A percentile compares a stretch with the other conserved stretches of the same genome.
These are phyloP conservation scores for Diarsia dahlii DNA, from an alignment of 2,888 invertebrate genomes.

Conservation along the genomic window DNA sequence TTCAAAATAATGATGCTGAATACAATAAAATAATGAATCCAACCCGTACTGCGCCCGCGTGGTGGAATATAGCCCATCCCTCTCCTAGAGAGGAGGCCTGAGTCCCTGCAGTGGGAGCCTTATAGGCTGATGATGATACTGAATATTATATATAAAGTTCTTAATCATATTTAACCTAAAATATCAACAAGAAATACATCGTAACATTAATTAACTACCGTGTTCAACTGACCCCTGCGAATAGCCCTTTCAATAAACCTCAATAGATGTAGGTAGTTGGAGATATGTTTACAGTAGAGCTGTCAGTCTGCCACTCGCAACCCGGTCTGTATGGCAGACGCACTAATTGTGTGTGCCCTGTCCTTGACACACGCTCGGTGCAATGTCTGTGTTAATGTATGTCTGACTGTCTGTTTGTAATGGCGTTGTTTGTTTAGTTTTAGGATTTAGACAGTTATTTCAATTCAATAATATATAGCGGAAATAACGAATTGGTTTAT, in stretches of 20 bases:
- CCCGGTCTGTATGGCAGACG: conserved; percentile 26
- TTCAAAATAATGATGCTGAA: neutral
- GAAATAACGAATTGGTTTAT: neutral
- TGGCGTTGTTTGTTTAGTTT: conserved; percentile 4
- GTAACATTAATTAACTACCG: neutral
- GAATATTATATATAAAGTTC: neutral
- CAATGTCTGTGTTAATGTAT: conserved; percentile 36
- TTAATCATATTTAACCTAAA: neutral
- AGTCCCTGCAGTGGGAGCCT: no score
- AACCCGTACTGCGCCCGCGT: no score
- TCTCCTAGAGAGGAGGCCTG: no score
- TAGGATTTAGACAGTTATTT: neutral
- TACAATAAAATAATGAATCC: neutral
- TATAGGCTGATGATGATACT: no score
- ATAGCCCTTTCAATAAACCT: conserved; percentile 20
- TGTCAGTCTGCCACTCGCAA: conserved; percentile 38
- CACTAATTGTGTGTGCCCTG: conserved; percentile 54
- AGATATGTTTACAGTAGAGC: conserved; percentile 36
- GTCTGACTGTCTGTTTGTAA: conserved; percentile 31
- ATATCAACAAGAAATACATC: neutral
- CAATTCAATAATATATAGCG: neutral
- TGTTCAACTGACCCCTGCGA: conserved; percentile 4
- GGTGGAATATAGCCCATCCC: no score
- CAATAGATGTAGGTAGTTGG: conserved; percentile 28
- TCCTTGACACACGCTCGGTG: conserved; percentile 49